phyloP scores from a whole-genome alignment of 1,140 invertebrate species.

The Phymorhynchus buccinoides region DNA sequence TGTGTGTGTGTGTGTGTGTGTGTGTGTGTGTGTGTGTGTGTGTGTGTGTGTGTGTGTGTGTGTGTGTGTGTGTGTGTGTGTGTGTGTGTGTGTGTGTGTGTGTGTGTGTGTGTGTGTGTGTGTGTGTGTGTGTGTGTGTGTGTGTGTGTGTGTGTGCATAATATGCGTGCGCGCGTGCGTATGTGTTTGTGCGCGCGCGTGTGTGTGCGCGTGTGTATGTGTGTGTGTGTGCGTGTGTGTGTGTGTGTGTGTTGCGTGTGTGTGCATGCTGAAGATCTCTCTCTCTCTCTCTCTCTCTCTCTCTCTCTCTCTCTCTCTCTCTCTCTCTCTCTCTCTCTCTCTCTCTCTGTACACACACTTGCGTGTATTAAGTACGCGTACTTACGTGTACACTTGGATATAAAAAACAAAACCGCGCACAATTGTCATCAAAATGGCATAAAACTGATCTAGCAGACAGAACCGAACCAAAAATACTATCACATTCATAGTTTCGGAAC shows the following conservation, averaged over 20 bases:
- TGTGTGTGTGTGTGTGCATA: conserved; percentile 17
- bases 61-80: background rate
- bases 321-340: background rate
- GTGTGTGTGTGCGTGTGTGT: conserved; percentile 9
- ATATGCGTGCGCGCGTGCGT: background rate
- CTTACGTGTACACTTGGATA: background rate
- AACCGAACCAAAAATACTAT: no score
- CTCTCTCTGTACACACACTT: no score
- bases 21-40: conserved; percentile 12
- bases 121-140: background rate
- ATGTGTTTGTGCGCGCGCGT: conserved; percentile 4
- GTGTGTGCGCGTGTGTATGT: conserved; percentile 13
- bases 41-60: conserved; percentile 24
- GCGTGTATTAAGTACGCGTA: background rate
- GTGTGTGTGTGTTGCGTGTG: background rate
- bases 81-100: background rate
- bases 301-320: background rate
- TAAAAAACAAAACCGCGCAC: background rate
- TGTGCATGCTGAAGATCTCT: background rate
- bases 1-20: conserved; percentile 14
- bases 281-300: background rate
- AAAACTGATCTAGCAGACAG: no score
- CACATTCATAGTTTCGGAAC: no score
- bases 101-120: background rate
- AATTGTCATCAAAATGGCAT: background rate